phyloP scores from a whole-genome alignment of 2,113 vertebrate genomes.

The Hippocampus guttulatus region DNA sequence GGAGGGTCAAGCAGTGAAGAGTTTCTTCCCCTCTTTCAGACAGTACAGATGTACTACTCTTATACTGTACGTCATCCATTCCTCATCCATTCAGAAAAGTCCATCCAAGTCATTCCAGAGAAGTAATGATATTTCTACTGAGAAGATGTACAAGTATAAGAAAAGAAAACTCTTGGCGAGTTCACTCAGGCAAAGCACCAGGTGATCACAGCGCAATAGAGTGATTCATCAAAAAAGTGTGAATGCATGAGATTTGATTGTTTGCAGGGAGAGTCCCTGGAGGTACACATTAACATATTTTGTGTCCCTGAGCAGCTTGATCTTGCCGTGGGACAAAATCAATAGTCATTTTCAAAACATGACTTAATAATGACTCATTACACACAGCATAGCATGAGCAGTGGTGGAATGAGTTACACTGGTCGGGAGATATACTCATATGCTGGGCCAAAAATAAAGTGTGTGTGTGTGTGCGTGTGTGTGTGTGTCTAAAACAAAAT shows the following conservation, averaged over 20 bases:
- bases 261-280: conserved; percentile 23
- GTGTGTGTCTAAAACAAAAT: too few relatives aligned
- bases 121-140: conserved; percentile 43
- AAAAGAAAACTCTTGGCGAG: conserved; percentile 20
- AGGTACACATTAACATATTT: conserved; percentile 30
- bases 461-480: too few relatives aligned
- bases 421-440: not conserved
- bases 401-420: conserved; percentile 17
- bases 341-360: conserved; percentile 57
- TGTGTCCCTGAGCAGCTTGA: conserved; percentile 6
- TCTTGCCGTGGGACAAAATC: conserved; percentile 41
- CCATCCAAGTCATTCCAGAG: conserved; percentile 43
- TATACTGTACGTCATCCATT: conserved; percentile 18
- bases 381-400: conserved; percentile 9
- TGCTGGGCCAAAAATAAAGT: not conserved
- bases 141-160: conserved; percentile 17
- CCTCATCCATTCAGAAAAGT: conserved; percentile 30
- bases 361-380: conserved; percentile 57
- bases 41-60: not conserved
- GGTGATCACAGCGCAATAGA: conserved; percentile 29
- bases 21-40: conserved; percentile 1
- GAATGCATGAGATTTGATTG: conserved; percentile 10
- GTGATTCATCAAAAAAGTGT: conserved; percentile 33
- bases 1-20: conserved; percentile 21
- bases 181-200: conserved; percentile 6